Evolutionary conservation across 2,888 invertebrate genomes (phyloP), one percentile per base, ranked within the genome.

Genomic region (Acheta domesticus): DNA sequence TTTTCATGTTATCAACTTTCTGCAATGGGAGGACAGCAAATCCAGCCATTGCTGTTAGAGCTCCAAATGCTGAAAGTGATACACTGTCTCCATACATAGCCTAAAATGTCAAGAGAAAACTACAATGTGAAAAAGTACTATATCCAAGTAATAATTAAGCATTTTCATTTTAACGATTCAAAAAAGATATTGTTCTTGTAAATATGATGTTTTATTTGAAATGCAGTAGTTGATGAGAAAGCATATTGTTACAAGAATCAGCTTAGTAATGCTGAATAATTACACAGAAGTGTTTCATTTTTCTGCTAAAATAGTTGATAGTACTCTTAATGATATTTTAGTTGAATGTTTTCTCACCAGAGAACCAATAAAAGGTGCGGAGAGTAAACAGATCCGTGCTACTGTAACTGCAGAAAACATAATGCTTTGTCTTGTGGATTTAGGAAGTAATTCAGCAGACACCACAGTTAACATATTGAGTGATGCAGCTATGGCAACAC

Each of bases 401-500:
- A 81, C 79, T 12, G 80, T 80, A 49, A 82, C 80, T 16, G 80
- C 74, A 14, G 82, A 82, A 23, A 82, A 74, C 14, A 78, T 73
- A 16, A 78, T 80, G 74, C 80, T 73, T 36, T 74, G 75, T 11
- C 78, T 62, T n/a, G 77, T 76, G 16, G 48, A 78, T 4, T 50
- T 48, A 2, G 81, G 80, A 14, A 82, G 73, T 11, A 83, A n/a
- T 75, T 83, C 82, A 48, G 79, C 23, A 16, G 81, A 80, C 12
- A 79, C 78, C 49, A 82, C 79, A 77, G 81, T 80, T 4, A 82
- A 78, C n/a, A 82, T 19, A 19, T 82, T 82, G 16, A 83, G 80
- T 2, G 83, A 82, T 49, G 79, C 77, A 36, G 83, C 81, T 5
- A 82, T 79, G 2, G 82, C 79, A 5, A 81, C 77, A 36, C 82